Base-by-base conservation (phyloP, 2,888 invertebrate species). In the Parthenolecanium corni region DNA sequence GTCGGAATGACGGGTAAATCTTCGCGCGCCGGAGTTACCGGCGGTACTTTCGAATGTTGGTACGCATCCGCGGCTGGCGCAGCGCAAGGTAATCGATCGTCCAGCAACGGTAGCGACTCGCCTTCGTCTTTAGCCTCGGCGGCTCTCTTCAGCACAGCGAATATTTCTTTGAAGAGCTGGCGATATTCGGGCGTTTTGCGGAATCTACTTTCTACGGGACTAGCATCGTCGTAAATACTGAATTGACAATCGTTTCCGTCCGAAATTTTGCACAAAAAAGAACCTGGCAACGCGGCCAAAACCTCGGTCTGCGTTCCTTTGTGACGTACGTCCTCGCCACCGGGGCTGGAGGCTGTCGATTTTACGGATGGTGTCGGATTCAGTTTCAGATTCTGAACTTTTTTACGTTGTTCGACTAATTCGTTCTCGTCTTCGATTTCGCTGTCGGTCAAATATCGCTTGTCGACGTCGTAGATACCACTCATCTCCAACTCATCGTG, bases 191-290 rank as follows among this genome's bases (percentile, higher is more conserved):
- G 89, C 25, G 86, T 81, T 72, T 87, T 86, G 18, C 85, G 81
- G 79, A 89, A 89, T 61, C 86, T 80, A 67, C 85, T 84, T 70
- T 89, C 87, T 72, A 89, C 83, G 0, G 86, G 85, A 70, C 82
- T 86, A 56, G 80, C 85, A 71, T 86, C 85, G 70, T 86, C 86
- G 71, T 89, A 89, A 71, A 89, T 89, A 73, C 87, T 89, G 72
- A 89, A 86, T 68, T 85, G 84, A 72, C 87, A 88, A 72, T 89
- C 86, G 68, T 88, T 88, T 12, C 89, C 89, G 71, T 89, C 89
- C 57, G 85, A 86, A 66, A 89, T 88, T 1, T 87, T 86, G 75
- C 88, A 89, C 56, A 89, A 76, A 73, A 89, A 85, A 16, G 85
- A 86, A n/a, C 88, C 89, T 0, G 85, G 83, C 14, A 84, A 77